Evolutionary conservation across 2,113 vertebrate species (phyloP).

Genomic region (Sturnus vulgaris): DNA sequence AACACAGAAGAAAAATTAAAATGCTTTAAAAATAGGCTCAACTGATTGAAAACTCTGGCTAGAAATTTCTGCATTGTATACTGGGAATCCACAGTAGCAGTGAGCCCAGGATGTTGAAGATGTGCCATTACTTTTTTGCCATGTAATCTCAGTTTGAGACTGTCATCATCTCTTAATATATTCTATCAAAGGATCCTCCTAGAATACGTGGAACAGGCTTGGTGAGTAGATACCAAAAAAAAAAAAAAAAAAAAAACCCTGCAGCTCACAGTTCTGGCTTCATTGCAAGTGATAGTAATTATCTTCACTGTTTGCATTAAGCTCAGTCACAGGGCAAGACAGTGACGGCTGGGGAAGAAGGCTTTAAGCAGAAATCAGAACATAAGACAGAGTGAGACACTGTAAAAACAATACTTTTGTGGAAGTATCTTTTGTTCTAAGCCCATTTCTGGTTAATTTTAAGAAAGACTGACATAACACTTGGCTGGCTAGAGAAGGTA

Average conservation of each 20-base stretch:
- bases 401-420: not conserved
- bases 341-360: not conserved
- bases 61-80: not conserved
- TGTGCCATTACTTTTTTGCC: not conserved
- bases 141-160: not conserved
- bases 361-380: not conserved
- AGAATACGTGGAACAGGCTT: not conserved
- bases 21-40: not conserved
- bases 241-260: not conserved
- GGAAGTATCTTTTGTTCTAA: not conserved
- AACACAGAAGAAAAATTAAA: not conserved
- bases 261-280: not conserved
- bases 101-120: not conserved
- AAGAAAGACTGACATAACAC: not conserved
- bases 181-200: not conserved
- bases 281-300: not conserved
- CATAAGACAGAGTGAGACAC: not conserved
- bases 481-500: not conserved
- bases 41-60: not conserved
- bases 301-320: not conserved
- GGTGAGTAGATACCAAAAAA: not conserved
- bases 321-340: not conserved
- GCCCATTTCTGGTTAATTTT: not conserved
- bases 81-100: not conserved
- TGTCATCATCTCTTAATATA: slow-evolving; percentile 24